Evolutionary conservation across 1,140 invertebrate genomes (phyloP), one percentile per base, ranked within the genome.

Genomic region (Chironomus tepperi): DNA sequence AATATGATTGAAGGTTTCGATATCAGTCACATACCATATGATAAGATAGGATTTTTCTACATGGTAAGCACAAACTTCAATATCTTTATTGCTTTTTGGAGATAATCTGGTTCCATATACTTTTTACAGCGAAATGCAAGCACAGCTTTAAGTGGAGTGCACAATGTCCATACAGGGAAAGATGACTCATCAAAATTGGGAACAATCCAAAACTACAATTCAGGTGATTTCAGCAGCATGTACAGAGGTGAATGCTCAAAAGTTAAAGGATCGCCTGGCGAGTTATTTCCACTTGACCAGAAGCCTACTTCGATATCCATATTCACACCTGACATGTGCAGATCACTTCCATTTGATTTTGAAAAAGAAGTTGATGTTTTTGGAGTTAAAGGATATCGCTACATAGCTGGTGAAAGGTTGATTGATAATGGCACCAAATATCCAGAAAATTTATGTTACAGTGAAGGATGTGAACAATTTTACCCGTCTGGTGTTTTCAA

Each of bases 41-140:
- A 86, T 73, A 89, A 86, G 79, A 91, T 91, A 81, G 90, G 87
- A 9, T 92, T 89, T 89, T 91, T 92, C 79, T 90, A 89, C 79
- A 77, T 75, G 74, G 84, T 85, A 73, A 83, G 81, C 81, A n/a
- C 3, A 7, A 1, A 34, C 24, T 34, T 34, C 24, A 70, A 70
- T 19, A 19, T 19, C 18, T 8, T 5, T 18, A 19, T 19, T 19
- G 19, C n/a, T 19, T 6, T n/a, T n/a, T 18, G 5, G 0, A 24
- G 10, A 67, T 19, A 12, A 74, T 18, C 47, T 2, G 6, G 24
- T 34, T 42, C n/a, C n/a, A n/a, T 75, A 7, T 7, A 15, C 12
- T 67, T 77, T 77, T 81, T 78, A 12, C 78, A 91, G 88, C 85
- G 90, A 75, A 92, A 91, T 80, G 82, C 81, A 18, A 88, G 89